phyloP scores from a whole-genome alignment of 1,140 invertebrate species.

The Drosophila murphyi region DNA sequence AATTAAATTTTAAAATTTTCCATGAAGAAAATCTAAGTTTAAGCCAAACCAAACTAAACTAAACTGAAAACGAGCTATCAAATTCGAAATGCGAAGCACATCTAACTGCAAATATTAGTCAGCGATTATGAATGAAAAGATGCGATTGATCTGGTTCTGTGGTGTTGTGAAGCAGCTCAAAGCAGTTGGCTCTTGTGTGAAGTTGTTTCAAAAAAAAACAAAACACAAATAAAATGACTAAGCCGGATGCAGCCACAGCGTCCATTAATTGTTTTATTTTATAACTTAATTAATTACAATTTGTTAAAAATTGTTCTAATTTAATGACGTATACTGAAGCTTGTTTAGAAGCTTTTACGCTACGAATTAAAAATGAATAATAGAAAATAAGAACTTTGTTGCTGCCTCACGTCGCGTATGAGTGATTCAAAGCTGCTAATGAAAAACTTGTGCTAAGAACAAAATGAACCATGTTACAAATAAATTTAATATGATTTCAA shows the following conservation, averaged over 20 bases:
- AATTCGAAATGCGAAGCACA: background rate
- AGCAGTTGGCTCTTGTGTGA: conserved; percentile 55
- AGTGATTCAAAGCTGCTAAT: conserved; percentile 7
- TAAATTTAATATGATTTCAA: background rate
- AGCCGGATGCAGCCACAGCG: conserved; percentile 17
- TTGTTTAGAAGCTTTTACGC: background rate
- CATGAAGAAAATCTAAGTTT: conserved; percentile 29
- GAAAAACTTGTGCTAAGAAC: background rate
- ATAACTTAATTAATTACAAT: background rate
- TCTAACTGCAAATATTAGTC: background rate
- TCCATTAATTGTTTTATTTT: background rate
- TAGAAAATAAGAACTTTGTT: background rate
- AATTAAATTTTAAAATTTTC: conserved; percentile 67
- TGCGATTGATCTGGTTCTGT: conserved; percentile 62
- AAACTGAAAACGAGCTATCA: too few relatives aligned
- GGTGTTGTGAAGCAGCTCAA: conserved; percentile 56
- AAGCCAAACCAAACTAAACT: too few relatives aligned
- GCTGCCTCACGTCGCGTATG: conserved; percentile 11
- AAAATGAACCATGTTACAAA: background rate
- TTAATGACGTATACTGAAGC: background rate
- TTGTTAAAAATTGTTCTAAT: background rate
- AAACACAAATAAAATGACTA: conserved; percentile 9
- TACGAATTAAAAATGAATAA: background rate
- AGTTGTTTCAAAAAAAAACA: background rate
- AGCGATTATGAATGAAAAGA: conserved; percentile 55